Percentiles rank a stretch among this genome's conserved stretches.
phyloP scores from a whole-genome alignment of 1,140 invertebrate genomes.

The Drosophila hydei region DNA sequence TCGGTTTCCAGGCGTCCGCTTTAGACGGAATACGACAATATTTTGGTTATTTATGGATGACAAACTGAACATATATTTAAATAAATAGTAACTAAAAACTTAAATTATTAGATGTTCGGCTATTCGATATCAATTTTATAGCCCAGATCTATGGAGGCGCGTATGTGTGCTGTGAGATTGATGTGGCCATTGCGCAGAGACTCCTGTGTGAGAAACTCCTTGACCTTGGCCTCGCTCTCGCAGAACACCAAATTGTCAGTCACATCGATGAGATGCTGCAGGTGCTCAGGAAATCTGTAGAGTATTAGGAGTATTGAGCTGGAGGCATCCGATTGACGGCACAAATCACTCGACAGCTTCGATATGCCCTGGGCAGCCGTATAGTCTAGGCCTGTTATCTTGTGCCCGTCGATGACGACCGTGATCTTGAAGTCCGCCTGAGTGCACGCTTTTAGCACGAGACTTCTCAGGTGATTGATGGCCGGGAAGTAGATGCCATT shows the following conservation, averaged over 20 bases:
- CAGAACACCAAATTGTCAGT: slow-evolving; percentile 77
- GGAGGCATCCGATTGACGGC: slow-evolving; percentile 52
- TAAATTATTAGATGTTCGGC: not conserved
- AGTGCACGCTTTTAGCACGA: slow-evolving; percentile 84
- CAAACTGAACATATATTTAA: slow-evolving; percentile 44
- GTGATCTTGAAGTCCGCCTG: slow-evolving; percentile 83
- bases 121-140: slow-evolving; percentile 78
- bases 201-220: slow-evolving; percentile 78
- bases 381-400: slow-evolving; percentile 87
- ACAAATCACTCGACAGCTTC: slow-evolving; percentile 73
- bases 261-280: slow-evolving; percentile 71
- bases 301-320: slow-evolving; percentile 66
- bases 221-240: slow-evolving; percentile 63
- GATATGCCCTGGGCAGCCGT: slow-evolving; percentile 85
- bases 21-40: slow-evolving; percentile 35
- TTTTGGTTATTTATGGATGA: slow-evolving; percentile 14
- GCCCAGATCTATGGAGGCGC: slow-evolving; percentile 81
- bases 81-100: slow-evolving; percentile 65
- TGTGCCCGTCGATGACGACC: slow-evolving; percentile 86
- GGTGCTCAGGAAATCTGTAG: slow-evolving; percentile 57
- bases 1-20: slow-evolving; percentile 26
- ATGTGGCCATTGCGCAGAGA: slow-evolving; percentile 76
- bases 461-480: slow-evolving; percentile 86
- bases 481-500: slow-evolving; percentile 88
- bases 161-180: slow-evolving; percentile 76